These are phyloP conservation scores for Hesperophylax magnus DNA, from an alignment of 1,140 invertebrate genomes.

Conservation along the genomic window DNA sequence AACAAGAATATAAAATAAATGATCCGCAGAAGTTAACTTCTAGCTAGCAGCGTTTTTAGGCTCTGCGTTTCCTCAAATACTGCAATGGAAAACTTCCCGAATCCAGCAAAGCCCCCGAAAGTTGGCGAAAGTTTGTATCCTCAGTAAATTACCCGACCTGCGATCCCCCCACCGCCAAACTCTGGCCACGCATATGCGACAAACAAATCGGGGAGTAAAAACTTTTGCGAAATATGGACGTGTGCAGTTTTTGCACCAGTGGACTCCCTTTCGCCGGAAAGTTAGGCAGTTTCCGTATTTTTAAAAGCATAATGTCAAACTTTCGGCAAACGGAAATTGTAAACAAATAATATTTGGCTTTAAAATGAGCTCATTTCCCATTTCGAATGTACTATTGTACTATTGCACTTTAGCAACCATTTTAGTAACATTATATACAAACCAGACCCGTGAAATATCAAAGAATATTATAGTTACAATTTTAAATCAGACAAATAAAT, in stretches of 20 bases:
- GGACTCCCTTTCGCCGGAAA: not conserved
- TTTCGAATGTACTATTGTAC: too few relatives aligned
- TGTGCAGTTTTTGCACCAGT: constrained; percentile 24
- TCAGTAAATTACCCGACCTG: constrained; percentile 36
- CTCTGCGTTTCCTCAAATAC: constrained; percentile 4
- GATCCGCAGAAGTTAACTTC: not conserved
- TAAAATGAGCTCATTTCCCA: too few relatives aligned
- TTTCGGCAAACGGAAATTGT: too few relatives aligned
- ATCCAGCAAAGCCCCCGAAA: constrained; percentile 15
- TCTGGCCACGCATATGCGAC: constrained; percentile 26
- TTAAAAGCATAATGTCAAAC: too few relatives aligned
- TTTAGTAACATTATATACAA: too few relatives aligned
- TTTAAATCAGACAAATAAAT: too few relatives aligned
- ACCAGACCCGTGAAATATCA: too few relatives aligned
- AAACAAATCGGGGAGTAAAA: constrained; percentile 28
- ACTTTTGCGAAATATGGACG: constrained; percentile 22
- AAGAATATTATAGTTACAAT: too few relatives aligned
- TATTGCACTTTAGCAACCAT: too few relatives aligned
- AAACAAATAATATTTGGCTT: too few relatives aligned
- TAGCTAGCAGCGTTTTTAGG: constrained; percentile 1
- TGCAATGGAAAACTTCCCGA: constrained; percentile 30
- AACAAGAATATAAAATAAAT: not conserved
- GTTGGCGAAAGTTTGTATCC: constrained; percentile 37
- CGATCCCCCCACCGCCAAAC: not conserved
- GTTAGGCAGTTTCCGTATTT: not conserved